Percentiles rank a stretch among this genome's conserved stretches.
phyloP scores from a whole-genome alignment of 1,140 invertebrate species.

The Caenorhabditis tropicalis region DNA sequence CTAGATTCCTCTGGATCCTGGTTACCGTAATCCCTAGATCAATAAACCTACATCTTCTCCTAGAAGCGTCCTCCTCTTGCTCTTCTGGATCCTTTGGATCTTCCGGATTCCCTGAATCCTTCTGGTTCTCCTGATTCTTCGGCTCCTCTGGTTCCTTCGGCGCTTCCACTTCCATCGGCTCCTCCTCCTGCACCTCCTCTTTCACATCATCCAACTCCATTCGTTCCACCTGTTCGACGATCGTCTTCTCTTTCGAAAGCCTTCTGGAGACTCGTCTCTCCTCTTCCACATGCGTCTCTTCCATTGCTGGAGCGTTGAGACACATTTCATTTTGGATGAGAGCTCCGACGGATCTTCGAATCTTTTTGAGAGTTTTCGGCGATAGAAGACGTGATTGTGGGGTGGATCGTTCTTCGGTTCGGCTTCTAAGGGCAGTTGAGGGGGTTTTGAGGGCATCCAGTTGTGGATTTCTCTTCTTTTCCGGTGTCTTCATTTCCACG shows the following conservation, averaged over 20 bases:
- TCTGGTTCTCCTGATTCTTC: background rate
- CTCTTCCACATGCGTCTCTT: background rate
- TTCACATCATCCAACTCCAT: background rate
- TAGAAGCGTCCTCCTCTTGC: background rate
- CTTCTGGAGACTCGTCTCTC: background rate
- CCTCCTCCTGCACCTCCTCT: background rate
- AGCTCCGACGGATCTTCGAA: background rate
- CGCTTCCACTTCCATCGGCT: background rate
- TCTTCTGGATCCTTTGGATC: too few relatives aligned
- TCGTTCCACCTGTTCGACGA: background rate
- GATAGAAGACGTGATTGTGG: background rate
- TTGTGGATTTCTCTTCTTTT: background rate
- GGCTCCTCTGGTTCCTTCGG: background rate
- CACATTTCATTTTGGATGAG: background rate
- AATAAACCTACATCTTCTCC: background rate
- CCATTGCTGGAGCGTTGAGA: background rate
- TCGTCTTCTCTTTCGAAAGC: background rate
- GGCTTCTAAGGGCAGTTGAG: background rate
- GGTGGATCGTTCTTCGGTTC: background rate
- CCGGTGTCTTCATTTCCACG: background rate
- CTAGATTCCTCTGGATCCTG: too few relatives aligned
- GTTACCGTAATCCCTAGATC: too few relatives aligned
- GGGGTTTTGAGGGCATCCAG: background rate
- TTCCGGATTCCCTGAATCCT: background rate
- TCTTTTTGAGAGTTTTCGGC: background rate